Conservation (phyloP, 35 echinoderm and acorn worm species). For the Patiria miniata region DNA sequence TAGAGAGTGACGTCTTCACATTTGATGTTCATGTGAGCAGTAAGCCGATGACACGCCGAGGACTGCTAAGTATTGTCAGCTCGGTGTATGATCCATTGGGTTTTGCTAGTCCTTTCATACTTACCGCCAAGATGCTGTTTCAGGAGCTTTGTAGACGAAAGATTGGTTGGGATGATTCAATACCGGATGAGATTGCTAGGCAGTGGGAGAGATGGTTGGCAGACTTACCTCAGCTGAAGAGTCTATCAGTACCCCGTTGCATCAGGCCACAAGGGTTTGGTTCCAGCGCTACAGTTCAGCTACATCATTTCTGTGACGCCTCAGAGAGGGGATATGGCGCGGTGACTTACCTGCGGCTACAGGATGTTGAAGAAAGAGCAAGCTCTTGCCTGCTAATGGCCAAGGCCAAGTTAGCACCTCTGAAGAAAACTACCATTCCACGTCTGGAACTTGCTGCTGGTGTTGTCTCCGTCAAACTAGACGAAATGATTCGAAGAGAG, state of each 20-base stretch:
- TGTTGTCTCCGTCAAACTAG: constrained; percentile 36
- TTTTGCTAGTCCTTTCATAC: constrained; percentile 8
- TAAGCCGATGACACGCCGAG: neutral
- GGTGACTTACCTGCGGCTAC: constrained; percentile 37
- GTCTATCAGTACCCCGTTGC: constrained; percentile 49
- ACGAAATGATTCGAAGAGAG: constrained; percentile 17
- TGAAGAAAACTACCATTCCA: constrained; percentile 29
- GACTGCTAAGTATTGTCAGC: constrained; percentile 28
- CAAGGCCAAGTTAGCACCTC: constrained; percentile 17
- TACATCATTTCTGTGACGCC: constrained; percentile 65
- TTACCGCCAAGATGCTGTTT: constrained; percentile 10
- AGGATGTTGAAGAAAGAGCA: constrained; percentile 18
- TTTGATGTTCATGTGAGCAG: constrained; percentile 15
- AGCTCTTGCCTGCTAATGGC: constrained; percentile 36
- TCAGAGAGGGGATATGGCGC: constrained; percentile 44
- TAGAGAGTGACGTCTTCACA: constrained; percentile 22
- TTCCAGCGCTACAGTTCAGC: neutral
- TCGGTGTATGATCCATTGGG: constrained; percentile 49
- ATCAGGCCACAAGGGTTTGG: constrained; percentile 48
- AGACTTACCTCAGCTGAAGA: constrained; percentile 33
- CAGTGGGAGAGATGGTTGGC: constrained; percentile 64
- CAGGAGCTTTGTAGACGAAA: constrained; percentile 28
- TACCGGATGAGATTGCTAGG: constrained; percentile 8
- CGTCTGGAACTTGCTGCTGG: constrained; percentile 46
- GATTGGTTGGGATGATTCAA: constrained; percentile 47